Base-by-base conservation (phyloP, 2,888 invertebrate genomes). In the Nemoura dubitans region DNA sequence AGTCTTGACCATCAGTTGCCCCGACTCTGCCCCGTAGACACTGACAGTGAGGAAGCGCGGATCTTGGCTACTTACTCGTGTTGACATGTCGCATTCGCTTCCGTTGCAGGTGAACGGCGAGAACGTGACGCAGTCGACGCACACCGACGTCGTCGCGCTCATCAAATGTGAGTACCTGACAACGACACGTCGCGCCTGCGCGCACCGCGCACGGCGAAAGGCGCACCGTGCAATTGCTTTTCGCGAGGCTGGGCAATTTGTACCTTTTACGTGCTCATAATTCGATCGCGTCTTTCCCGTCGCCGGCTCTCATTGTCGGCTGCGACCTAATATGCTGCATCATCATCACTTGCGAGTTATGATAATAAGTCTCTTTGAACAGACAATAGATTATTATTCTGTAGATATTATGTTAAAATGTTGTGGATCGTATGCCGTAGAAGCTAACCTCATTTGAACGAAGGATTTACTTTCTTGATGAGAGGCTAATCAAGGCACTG, bases 141-240 rank as follows among this genome's bases (percentile, higher is more conserved):
- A 99, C 91, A 96, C 96, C 90, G 97, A 98, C 91, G 99, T 99
- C 89, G 98, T 99, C 90, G 96, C 96, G 90, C 95, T 99, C 92
- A 99, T 99, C 90, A 96, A 96, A 95, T 96, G 98, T 98, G 92
- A 94, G 95, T 86, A 81, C 6, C 43, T 27, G 28, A 21, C 77
- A 78, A 7, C n/a, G n/a, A 2, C 76, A 21, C 76, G n/a, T n/a
- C n/a, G n/a, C n/a, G 26, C 76, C 76, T 76, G 76, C 36, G 5
- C 10, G 3, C 36, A 36, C 5, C 5, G 21, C 76, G 76, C 5
- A 16, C 26, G 2, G n/a, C n/a, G n/a, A n/a, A n/a, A n/a, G n/a
- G n/a, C n/a, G n/a, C n/a, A n/a, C n/a, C 25, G 7, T 78, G 25
- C 78, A 78, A 2, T 78, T 26, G 10, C 27, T 27, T 26, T 27